phyloP scores from a whole-genome alignment of 2,113 vertebrate species.

The Dasyornis broadbenti region DNA sequence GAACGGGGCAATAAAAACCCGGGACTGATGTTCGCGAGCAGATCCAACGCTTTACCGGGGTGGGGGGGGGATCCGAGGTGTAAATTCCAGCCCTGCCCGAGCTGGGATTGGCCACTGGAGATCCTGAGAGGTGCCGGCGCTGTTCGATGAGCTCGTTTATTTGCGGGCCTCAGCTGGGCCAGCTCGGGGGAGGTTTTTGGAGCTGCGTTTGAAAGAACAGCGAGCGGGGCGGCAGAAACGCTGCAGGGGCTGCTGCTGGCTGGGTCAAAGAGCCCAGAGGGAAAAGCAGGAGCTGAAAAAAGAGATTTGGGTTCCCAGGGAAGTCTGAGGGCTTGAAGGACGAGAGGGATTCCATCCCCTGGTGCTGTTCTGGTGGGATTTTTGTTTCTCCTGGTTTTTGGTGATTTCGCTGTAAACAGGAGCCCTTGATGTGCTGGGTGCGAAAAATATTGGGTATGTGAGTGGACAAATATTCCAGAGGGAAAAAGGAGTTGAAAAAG shows the following conservation, averaged over 20 bases:
- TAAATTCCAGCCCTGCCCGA: slow-evolving; percentile 65
- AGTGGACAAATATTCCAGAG: not conserved
- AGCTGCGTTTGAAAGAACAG: slow-evolving; percentile 60
- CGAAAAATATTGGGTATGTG: fast-evolving
- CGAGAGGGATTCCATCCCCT: not conserved
- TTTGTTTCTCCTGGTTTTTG: not conserved
- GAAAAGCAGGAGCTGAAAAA: not conserved
- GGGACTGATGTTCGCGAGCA: slow-evolving; percentile 74
- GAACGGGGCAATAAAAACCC: slow-evolving; percentile 69
- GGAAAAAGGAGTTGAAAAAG: not conserved
- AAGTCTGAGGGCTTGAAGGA: fast-evolving
- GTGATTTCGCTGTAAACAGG: no score
- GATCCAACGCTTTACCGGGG: slow-evolving; percentile 72
- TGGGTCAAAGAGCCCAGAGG: not conserved
- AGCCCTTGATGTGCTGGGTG: fast-evolving
- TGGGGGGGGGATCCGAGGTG: slow-evolving; percentile 34
- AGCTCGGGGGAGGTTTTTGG: slow-evolving; percentile 29
- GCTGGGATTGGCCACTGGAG: slow-evolving; percentile 78
- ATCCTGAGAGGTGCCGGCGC: slow-evolving; percentile 59
- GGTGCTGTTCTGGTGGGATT: fast-evolving
- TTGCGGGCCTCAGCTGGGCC: not conserved
- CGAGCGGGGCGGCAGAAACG: not conserved
- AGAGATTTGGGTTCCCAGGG: not conserved
- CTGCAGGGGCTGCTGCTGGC: not conserved
- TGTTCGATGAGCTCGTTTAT: slow-evolving; percentile 66